Evolutionary conservation across 2,797 vertebrate species (phyloP).

Genomic region (Sebastes alutus): DNA sequence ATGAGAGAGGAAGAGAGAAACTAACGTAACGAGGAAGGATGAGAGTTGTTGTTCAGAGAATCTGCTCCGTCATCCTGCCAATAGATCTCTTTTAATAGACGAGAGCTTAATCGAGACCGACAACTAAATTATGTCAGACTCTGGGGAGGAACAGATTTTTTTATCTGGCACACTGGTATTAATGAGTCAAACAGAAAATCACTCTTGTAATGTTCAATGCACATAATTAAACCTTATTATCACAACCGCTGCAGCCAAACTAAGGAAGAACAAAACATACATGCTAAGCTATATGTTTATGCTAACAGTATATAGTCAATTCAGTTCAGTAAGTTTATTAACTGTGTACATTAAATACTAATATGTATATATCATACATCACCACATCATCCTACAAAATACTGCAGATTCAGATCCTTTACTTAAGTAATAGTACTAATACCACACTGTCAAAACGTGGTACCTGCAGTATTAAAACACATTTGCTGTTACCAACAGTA

Average conservation of each 20-base stretch:
- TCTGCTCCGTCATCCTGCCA: conserved; percentile 14
- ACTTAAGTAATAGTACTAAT: too few species aligned
- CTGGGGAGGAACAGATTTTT: conserved; percentile 7
- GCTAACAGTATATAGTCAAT: accelerated
- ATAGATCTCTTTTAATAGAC: conserved; percentile 33
- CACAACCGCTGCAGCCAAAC: not conserved
- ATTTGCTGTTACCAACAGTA: too few species aligned
- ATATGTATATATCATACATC: not conserved
- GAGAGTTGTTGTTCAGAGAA: not conserved
- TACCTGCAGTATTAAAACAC: too few species aligned
- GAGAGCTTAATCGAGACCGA: conserved; percentile 38
- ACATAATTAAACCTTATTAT: not conserved
- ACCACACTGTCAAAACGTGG: too few species aligned
- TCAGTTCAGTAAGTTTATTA: accelerated
- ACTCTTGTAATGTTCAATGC: not conserved
- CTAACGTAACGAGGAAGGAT: not conserved
- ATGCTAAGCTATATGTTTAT: not conserved
- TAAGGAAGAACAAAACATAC: not conserved
- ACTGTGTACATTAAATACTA: not conserved
- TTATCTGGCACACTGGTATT: not conserved
- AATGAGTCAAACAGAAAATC: conserved; percentile 12
- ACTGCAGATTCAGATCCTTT: too few species aligned
- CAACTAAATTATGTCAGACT: conserved; percentile 28
- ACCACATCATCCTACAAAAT: too few species aligned
- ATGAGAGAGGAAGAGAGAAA: not conserved